Evolutionary conservation across 2,113 vertebrate genomes (phyloP), one percentile per base, ranked within the genome.

Genomic region (Acinonyx jubatus): DNA sequence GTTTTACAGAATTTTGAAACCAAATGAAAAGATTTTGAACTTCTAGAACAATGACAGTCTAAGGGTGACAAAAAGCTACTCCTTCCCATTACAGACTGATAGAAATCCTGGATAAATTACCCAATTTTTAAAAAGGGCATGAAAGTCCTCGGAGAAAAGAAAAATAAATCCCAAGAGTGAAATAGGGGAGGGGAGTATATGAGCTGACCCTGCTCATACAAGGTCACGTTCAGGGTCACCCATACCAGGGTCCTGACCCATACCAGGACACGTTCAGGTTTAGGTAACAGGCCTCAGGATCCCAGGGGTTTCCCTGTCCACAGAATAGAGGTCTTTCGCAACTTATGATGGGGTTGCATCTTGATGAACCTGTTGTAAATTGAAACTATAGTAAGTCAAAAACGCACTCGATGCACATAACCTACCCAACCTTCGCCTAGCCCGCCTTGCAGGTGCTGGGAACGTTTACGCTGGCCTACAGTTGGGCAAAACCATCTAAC

Each of bases 1-100:
- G 57, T 81, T 81, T 84, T 87, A 85, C 15, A 21, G 74, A 93
- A 68, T 38, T 66, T 74, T 68, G 83, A 95, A 95, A 95, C 71
- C 80, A 96, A 89, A 91, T 16, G 38, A 74, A 97, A n/a, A 87
- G 15, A 78, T 69, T 80, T 96, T 73, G 45, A 79, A 68, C 52
- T 81, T 96, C 25, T 82, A 23, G 61, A 31, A 71, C 91, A 92
- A 92, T 76, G 33, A 87, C 68, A 96, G 9, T 33, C 13, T 15
- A 76, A 71, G 61, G 6, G 11, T 66, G 68, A 78, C 71, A n/a
- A 76, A 93, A 94, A 96, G 0, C 16, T 57, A 57, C 11, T 85
- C 25, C 0, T 16, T 83, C 5, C 10, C 33, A 48, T 80, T 57
- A 76, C 1, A 41, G 95, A 45, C 21, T 38, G 29, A 91, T 36